These are phyloP conservation scores for Drosophila rellima DNA, from an alignment of 2,888 invertebrate species.

Conservation along the genomic window DNA sequence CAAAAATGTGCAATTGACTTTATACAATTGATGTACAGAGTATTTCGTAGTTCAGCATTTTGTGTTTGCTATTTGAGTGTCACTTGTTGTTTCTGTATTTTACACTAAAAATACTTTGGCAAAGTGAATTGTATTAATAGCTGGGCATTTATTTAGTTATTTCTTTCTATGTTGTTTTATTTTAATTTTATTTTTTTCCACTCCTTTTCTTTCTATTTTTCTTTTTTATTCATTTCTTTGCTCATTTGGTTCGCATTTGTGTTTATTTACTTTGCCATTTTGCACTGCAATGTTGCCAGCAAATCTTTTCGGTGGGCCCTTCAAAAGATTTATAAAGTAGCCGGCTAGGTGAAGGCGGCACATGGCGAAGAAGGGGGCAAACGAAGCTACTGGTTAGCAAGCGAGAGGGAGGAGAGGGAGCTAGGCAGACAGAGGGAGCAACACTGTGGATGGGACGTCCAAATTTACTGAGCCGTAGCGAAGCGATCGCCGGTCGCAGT, in stretches of 20 bases:
- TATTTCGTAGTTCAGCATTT: constrained; percentile 12
- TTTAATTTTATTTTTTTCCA: constrained; percentile 43
- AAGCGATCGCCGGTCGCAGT: constrained; percentile 65
- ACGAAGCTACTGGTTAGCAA: neutral
- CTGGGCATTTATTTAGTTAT: constrained; percentile 81
- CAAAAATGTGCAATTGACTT: neutral
- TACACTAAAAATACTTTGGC: constrained; percentile 81
- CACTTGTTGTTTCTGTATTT: constrained; percentile 61
- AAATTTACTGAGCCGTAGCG: constrained; percentile 78
- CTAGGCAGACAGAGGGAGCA: neutral
- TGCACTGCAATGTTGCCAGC: constrained; percentile 51
- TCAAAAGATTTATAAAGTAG: constrained; percentile 78
- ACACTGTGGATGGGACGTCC: constrained; percentile 49
- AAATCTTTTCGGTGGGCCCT: constrained; percentile 66
- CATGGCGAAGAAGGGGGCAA: neutral
- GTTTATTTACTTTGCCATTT: constrained; percentile 80
- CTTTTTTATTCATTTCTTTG: constrained; percentile 39
- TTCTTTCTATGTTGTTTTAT: constrained; percentile 66
- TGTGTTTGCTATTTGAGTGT: constrained; percentile 16
- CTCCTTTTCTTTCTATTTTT: constrained; percentile 32
- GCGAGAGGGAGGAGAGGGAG: neutral
- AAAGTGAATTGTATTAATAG: constrained; percentile 84
- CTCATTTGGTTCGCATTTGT: constrained; percentile 60
- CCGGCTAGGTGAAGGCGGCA: constrained; percentile 35
- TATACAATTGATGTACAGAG: constrained; percentile 21